A percentile compares a stretch with the other conserved stretches of the same genome.
These are phyloP conservation scores for Rhopalosiphum padi DNA, from an alignment of 1,140 invertebrate genomes.

Conservation along the genomic window DNA sequence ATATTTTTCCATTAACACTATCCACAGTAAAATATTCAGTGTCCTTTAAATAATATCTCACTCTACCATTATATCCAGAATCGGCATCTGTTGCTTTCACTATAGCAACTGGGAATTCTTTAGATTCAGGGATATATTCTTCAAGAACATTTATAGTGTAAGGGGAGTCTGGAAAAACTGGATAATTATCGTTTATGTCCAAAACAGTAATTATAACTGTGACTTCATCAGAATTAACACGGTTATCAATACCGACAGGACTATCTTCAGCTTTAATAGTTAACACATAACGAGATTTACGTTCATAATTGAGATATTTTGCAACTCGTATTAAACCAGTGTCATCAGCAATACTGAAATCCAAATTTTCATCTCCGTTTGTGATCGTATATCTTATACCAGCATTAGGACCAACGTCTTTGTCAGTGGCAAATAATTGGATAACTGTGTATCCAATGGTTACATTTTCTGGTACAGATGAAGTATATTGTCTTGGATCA, in stretches of 20 bases:
- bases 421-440: constrained; percentile 89
- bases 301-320: constrained; percentile 91
- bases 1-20: constrained; percentile 86
- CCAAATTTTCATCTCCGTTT: constrained; percentile 87
- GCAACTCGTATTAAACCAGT: constrained; percentile 86
- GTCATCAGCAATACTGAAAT: constrained; percentile 89
- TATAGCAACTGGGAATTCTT: constrained; percentile 79
- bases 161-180: constrained; percentile 88
- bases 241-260: constrained; percentile 70
- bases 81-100: constrained; percentile 89
- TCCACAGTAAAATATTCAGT: constrained; percentile 87
- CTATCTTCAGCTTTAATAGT: constrained; percentile 89
- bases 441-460: constrained; percentile 88
- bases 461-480: constrained; percentile 90
- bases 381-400: constrained; percentile 86
- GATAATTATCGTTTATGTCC: constrained; percentile 95
- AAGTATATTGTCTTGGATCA: constrained; percentile 85
- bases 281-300: constrained; percentile 82
- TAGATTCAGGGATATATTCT: constrained; percentile 68
- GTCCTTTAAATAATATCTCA: constrained; percentile 91
- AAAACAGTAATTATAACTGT: constrained; percentile 72
- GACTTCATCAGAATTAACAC: constrained; percentile 74
- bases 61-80: constrained; percentile 86
- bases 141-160: constrained; percentile 93
- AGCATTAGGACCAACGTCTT: constrained; percentile 88